These are phyloP conservation scores for Dromaius novaehollandiae DNA, from an alignment of 2,113 vertebrate genomes.

Conservation along the genomic window DNA sequence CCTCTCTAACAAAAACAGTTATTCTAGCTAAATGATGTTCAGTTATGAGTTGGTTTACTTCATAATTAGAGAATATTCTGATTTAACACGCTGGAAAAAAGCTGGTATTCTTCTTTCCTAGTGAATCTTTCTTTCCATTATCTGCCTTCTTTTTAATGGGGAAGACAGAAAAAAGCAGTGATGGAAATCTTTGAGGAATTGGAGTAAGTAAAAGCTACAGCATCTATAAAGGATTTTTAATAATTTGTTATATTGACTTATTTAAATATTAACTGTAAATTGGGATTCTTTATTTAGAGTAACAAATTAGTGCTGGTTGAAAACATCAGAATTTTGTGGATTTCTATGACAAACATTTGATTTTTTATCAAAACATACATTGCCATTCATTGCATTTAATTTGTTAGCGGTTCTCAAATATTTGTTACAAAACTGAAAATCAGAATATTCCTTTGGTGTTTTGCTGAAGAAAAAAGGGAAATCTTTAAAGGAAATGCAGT, in stretches of 20 bases:
- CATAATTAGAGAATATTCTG: neutral
- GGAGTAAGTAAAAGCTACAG: neutral
- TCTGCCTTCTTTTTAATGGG: neutral
- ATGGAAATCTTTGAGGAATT: neutral
- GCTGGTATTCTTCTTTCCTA: neutral
- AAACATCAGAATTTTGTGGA: neutral
- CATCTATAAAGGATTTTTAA: neutral
- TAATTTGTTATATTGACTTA: neutral
- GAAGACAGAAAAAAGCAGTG: neutral
- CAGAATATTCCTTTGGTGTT: neutral
- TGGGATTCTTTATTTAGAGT: neutral
- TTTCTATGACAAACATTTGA: neutral
- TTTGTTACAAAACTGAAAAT: neutral
- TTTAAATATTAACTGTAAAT: neutral
- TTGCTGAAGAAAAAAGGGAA: neutral
- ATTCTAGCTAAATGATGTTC: neutral
- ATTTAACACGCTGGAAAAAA: neutral
- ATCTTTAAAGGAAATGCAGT: neutral
- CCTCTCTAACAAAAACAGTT: neutral
- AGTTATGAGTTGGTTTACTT: neutral
- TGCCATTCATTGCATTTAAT: neutral
- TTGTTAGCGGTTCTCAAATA: neutral
- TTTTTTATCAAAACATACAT: neutral
- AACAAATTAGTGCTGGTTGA: neutral
- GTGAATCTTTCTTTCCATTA: neutral